Evolutionary conservation across 2,113 vertebrate species (phyloP), one percentile per base, ranked within the genome.

Genomic region (Psammodynastes pulverulentus): DNA sequence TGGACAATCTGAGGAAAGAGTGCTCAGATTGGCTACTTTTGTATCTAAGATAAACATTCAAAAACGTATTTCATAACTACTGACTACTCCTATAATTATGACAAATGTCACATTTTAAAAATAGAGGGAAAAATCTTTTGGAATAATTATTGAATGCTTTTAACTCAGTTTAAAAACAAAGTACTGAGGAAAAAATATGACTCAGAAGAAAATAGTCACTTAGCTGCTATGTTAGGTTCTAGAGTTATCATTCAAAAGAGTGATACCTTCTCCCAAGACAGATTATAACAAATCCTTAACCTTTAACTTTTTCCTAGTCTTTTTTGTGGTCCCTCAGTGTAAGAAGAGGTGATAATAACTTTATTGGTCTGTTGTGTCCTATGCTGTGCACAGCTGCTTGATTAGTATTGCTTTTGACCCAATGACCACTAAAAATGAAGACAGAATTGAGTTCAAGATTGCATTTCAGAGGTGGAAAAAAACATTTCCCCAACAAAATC

Each of bases 391-490:
- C 84, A 87, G 90, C 84, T 62, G 12, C 56, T 95, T 94, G 93
- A 94, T 95, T 91, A 94, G 29, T 93, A 94, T 96, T 93, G 53
- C 10, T 93, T 94, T 96, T 95, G 87, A 94, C 86, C 53, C 91
- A 93, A 93, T 88, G 84, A 10, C 87, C 91, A 93, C 43, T 89
- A 90, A 94, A 94, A 96, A 93, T 94, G 29, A 91, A 95, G 92
- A 91, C 53, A 94, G 95, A 96, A 96, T 94, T 95, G 94, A 94
- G 90, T 94, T 95, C 67, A 94, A 46, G 88, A 88, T 93, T 94
- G n/a, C 93, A 56, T 92, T 96, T 94, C 91, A 91, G 87, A 95
- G 84, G 91, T 94, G 95, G 92, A 94, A 94, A 79, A 88, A 53
- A 43, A 93, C 48, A 94, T 88, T 48, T 92, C 88, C 94, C 9